A percentile compares a stretch with the other conserved stretches of the same genome.
phyloP scores from a whole-genome alignment of 2,113 vertebrate genomes.

The Aphyosemion australe region DNA sequence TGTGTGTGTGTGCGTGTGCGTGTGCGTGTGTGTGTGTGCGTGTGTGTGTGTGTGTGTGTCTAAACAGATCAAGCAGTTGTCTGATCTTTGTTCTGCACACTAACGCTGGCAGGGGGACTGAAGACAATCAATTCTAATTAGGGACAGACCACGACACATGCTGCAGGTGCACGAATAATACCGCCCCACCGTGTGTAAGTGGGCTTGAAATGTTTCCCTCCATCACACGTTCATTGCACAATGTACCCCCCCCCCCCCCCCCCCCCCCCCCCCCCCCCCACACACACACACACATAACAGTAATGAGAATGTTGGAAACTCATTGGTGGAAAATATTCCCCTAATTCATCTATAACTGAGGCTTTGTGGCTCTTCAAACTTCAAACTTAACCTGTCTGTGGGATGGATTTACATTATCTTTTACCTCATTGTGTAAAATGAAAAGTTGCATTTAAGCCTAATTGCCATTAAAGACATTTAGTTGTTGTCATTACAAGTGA shows the following conservation, averaged over 20 bases:
- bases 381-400: constrained; percentile 9
- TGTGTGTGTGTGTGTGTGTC: constrained; percentile 1
- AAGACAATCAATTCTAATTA: constrained; percentile 52
- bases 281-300: background rate
- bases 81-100: constrained; percentile 18
- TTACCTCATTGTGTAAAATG: constrained; percentile 15
- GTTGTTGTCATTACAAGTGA: background rate
- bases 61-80: constrained; percentile 43
- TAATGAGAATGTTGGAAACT: constrained; percentile 51
- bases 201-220: constrained; percentile 5
- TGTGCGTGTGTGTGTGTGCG: too few relatives aligned
- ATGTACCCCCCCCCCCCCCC: too few relatives aligned
- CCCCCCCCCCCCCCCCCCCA: too few relatives aligned
- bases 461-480: constrained; percentile 6
- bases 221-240: constrained; percentile 5
- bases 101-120: constrained; percentile 20
- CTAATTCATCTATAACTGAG: constrained; percentile 14
- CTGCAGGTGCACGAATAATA: constrained; percentile 45
- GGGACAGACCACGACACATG: constrained; percentile 21
- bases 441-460: constrained; percentile 26
- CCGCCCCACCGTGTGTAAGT: background rate
- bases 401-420: constrained; percentile 2
- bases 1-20: too few relatives aligned
- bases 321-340: constrained; percentile 37
- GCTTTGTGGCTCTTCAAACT: background rate